Conservation (phyloP, 2,888 invertebrate genomes). For the Hetaerina titia region DNA sequence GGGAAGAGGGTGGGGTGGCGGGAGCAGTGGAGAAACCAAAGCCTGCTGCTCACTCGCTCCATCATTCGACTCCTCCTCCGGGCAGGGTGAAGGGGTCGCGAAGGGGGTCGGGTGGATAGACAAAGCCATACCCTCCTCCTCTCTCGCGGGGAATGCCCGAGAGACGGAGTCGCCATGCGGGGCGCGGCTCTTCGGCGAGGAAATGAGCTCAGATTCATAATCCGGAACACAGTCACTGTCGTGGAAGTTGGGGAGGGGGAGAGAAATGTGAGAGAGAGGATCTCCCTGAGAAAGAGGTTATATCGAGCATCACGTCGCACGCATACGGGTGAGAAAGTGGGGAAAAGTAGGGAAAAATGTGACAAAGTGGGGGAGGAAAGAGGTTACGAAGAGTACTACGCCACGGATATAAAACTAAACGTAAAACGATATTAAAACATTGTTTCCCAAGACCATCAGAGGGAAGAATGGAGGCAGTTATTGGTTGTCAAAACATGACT, state of each 20-base stretch:
- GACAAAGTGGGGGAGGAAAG: background rate
- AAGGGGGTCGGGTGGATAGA: background rate
- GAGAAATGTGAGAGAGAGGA: background rate
- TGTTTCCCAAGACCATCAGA: no score
- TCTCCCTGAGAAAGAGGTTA: background rate
- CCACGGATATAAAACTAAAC: no score
- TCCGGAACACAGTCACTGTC: background rate
- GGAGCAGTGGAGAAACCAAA: background rate
- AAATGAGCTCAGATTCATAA: background rate
- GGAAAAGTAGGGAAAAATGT: background rate
- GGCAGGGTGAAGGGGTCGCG: constrained; percentile 22
- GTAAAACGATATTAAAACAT: no score
- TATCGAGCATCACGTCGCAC: background rate
- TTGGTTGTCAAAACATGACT: no score
- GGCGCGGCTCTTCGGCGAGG: background rate
- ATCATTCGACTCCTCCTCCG: constrained; percentile 68
- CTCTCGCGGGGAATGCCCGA: background rate
- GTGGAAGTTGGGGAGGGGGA: background rate
- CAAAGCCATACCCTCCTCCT: background rate
- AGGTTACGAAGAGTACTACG: background rate
- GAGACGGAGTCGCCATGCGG: background rate
- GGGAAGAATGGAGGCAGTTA: no score
- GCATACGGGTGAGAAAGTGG: background rate
- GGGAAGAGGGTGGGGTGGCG: background rate
- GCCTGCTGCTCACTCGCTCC: background rate